These are phyloP conservation scores for Odontomyia ornata DNA, from an alignment of 2,888 invertebrate genomes.

Conservation along the genomic window DNA sequence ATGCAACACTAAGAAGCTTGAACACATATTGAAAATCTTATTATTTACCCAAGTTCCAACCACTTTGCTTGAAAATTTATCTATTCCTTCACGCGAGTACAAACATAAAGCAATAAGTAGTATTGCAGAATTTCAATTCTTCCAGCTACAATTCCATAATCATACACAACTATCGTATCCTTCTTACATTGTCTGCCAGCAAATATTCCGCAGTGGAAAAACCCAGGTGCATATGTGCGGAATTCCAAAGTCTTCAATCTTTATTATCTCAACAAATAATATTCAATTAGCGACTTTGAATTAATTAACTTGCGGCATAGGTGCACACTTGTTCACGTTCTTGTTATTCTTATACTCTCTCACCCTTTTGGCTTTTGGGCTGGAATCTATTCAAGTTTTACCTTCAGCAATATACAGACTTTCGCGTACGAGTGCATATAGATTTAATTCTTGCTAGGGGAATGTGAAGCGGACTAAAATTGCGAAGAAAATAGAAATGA, in stretches of 20 bases:
- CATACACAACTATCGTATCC: neutral
- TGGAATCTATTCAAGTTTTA: neutral
- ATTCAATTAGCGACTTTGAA: conserved; percentile 64
- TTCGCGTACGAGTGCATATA: neutral
- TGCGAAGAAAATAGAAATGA: conserved; percentile 28
- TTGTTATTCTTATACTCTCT: neutral
- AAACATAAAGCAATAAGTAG: neutral
- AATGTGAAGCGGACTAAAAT: conserved; percentile 9
- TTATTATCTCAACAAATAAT: conserved; percentile 62
- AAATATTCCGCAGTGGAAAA: conserved; percentile 22
- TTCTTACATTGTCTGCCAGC: neutral
- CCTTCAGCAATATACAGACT: neutral
- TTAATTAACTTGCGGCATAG: conserved; percentile 59
- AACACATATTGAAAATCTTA: conserved; percentile 28
- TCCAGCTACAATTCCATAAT: neutral
- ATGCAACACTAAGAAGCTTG: neutral
- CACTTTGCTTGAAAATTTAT: conserved; percentile 14
- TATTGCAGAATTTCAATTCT: neutral
- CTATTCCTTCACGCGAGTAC: neutral
- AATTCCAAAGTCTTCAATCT: conserved; percentile 50
- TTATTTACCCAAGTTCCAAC: conserved; percentile 21
- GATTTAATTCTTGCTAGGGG: neutral
- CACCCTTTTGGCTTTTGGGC: neutral
- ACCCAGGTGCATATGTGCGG: conserved; percentile 45
- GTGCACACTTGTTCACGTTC: conserved; percentile 40